Percentiles rank a stretch among this genome's conserved stretches.
phyloP scores from a whole-genome alignment of 2,113 vertebrate genomes.

The Gopherus evgoodei region DNA sequence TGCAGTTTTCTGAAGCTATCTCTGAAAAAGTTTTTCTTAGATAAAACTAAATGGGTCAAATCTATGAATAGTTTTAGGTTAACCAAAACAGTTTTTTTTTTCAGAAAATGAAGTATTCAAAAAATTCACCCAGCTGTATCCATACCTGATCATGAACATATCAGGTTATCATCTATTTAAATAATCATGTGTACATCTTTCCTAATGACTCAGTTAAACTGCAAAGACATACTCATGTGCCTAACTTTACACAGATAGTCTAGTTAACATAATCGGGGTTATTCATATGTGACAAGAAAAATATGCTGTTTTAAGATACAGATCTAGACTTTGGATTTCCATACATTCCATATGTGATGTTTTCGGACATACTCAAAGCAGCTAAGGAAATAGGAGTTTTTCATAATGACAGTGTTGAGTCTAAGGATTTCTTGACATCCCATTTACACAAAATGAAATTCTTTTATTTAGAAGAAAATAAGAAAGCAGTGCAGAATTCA shows the following conservation, averaged over 20 bases:
- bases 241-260: neutral
- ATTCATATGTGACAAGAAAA: neutral
- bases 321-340: neutral
- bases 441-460: neutral
- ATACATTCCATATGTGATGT: neutral
- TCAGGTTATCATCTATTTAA: neutral
- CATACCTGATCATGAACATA: neutral
- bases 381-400: neutral
- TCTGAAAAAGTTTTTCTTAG: too few species aligned
- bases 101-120: too few species aligned
- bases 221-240: neutral
- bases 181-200: neutral
- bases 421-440: neutral
- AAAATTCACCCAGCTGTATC: too few species aligned
- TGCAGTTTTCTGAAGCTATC: neutral
- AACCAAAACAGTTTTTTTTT: neutral
- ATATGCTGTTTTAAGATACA: neutral
- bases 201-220: neutral
- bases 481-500: neutral
- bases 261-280: neutral
- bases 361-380: neutral
- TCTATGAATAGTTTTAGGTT: too few species aligned
- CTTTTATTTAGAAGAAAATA: neutral
- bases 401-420: neutral
- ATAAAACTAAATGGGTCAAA: too few species aligned